phyloP scores from a whole-genome alignment of 2,888 invertebrate species.

The Leptinotarsa haldemani region DNA sequence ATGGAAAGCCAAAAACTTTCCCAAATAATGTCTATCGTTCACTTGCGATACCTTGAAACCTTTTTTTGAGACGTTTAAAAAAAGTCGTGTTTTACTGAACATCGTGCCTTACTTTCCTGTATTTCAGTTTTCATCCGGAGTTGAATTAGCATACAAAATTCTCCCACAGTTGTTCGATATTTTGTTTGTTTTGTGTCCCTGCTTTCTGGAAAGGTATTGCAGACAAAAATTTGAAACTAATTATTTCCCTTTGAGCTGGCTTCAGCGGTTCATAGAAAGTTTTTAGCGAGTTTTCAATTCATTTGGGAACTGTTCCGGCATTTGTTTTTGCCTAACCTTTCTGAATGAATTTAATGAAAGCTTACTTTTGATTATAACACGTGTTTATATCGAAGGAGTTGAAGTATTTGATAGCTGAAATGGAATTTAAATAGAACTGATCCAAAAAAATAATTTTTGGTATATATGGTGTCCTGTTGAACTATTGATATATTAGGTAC shows the following conservation, averaged over 20 bases:
- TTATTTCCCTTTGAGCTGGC: neutral
- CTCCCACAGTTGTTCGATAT: neutral
- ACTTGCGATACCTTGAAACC: no score
- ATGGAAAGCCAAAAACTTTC: no score
- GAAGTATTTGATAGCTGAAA: no score
- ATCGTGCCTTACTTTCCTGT: neutral
- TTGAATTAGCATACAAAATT: neutral
- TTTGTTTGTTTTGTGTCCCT: neutral
- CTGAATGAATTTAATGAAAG: neutral
- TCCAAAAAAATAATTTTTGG: no score
- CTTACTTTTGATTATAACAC: neutral
- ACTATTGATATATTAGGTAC: no score
- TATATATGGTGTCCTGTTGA: no score
- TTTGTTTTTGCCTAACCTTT: no score
- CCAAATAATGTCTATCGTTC: no score
- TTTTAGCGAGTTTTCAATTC: neutral
- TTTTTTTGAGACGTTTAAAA: neutral
- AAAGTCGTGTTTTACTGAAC: neutral
- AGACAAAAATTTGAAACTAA: neutral
- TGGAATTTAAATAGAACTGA: no score
- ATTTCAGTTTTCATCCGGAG: neutral
- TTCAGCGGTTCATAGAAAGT: neutral
- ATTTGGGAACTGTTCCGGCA: neutral
- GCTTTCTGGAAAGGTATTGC: neutral
- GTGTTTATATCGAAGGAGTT: no score